Evolutionary conservation across 1,140 invertebrate genomes (phyloP).

Genomic region (Lethrus apterus): DNA sequence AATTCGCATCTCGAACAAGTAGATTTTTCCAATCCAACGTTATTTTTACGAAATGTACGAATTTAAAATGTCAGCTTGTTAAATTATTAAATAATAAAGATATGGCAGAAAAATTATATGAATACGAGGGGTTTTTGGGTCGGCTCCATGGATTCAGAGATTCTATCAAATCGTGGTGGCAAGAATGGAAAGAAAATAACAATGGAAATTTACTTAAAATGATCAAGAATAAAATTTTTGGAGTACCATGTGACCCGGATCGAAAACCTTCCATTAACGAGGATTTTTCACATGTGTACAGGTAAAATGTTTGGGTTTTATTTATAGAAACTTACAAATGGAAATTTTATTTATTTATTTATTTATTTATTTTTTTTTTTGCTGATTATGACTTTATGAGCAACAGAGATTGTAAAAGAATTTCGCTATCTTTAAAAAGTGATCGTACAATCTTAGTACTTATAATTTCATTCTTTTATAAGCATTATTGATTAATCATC

Average conservation of each 20-base stretch:
- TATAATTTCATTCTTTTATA: no score
- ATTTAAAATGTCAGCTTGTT: no score
- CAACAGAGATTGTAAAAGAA: no score
- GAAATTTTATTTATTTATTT: no score
- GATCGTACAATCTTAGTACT: no score
- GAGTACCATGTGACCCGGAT: conserved; percentile 15
- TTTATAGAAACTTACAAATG: no score
- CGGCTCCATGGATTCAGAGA: conserved; percentile 60
- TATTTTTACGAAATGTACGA: no score
- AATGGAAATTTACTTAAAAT: conserved; percentile 19
- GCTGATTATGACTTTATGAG: background rate
- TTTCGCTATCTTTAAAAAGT: no score
- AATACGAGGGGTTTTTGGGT: conserved; percentile 68
- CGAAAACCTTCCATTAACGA: conserved; percentile 41
- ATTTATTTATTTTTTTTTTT: conserved; percentile 10
- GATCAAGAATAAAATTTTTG: conserved; percentile 22
- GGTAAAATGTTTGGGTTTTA: conserved; percentile 55
- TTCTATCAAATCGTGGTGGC: conserved; percentile 52
- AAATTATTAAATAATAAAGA: no score
- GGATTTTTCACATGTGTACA: conserved; percentile 68
- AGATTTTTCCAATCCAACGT: no score
- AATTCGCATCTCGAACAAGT: no score
- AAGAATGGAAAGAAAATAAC: conserved; percentile 48
- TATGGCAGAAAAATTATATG: conserved; percentile 65
- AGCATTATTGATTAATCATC: no score